Percentiles rank a stretch among this genome's conserved stretches.
Conservation (phyloP, 2,113 vertebrate genomes). For the Ochotona princeps region DNA sequence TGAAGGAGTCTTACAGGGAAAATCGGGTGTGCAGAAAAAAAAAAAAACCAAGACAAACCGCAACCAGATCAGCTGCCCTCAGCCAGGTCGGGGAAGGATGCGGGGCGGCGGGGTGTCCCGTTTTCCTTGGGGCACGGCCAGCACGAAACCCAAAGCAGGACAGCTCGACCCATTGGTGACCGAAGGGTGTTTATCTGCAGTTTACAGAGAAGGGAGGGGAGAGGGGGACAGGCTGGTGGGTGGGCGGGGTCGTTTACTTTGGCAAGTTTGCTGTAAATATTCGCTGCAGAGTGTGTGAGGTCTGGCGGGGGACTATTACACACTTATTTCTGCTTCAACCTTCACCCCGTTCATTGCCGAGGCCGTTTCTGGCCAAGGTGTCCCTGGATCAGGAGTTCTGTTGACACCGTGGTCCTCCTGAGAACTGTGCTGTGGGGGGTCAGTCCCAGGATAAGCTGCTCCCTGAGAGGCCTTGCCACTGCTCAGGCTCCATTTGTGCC, state of each 20-base stretch:
- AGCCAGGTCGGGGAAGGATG: neutral
- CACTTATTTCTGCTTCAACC: constrained; percentile 86
- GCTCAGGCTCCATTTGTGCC: neutral
- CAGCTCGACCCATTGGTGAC: constrained; percentile 70
- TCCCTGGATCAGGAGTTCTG: constrained; percentile 83
- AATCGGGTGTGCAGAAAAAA: too few species aligned
- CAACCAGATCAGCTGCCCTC: neutral
- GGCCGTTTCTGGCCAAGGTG: constrained; percentile 87
- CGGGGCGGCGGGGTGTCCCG: neutral
- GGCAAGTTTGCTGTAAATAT: constrained; percentile 83
- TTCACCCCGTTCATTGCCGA: constrained; percentile 80
- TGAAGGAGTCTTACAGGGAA: neutral
- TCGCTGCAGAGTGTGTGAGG: constrained; percentile 79
- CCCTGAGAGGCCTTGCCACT: constrained; percentile 12
- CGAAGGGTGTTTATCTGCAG: constrained; percentile 79
- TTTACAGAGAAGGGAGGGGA: neutral
- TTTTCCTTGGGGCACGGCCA: neutral
- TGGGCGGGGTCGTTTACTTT: constrained; percentile 80
- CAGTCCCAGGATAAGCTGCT: constrained; percentile 84
- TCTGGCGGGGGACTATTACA: constrained; percentile 83
- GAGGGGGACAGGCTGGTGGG: neutral
- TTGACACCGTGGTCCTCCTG: constrained; percentile 83
- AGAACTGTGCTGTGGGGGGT: constrained; percentile 82
- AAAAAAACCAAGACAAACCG: too few species aligned
- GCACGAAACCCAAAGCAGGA: constrained; percentile 57